Evolutionary conservation across 2,797 vertebrate genomes (phyloP).

Genomic region (Limnodromus scolopaceus): DNA sequence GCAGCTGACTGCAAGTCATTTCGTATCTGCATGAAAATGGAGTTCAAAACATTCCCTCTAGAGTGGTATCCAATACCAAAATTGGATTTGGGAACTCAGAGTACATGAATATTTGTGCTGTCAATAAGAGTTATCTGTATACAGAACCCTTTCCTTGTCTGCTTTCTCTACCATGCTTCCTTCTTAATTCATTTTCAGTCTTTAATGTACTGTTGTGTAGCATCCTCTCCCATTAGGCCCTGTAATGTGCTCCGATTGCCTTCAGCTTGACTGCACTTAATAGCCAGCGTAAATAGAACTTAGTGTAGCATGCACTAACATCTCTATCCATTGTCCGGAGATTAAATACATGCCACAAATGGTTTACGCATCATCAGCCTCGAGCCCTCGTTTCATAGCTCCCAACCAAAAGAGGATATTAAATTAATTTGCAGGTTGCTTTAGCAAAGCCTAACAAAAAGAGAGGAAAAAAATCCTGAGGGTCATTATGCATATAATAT

Average conservation of each 20-base stretch:
- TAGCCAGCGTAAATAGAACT: slow-evolving; percentile 91
- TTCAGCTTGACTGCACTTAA: slow-evolving; percentile 89
- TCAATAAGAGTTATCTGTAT: slow-evolving; percentile 82
- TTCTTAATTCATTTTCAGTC: slow-evolving; percentile 86
- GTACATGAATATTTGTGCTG: slow-evolving; percentile 76
- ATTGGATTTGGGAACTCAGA: slow-evolving; percentile 73
- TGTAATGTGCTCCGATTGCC: slow-evolving; percentile 87
- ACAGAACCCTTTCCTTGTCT: slow-evolving; percentile 76
- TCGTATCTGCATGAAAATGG: slow-evolving; percentile 55
- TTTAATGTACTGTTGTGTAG: slow-evolving; percentile 89
- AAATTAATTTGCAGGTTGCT: slow-evolving; percentile 91
- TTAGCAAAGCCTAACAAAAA: slow-evolving; percentile 83
- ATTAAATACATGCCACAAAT: slow-evolving; percentile 90
- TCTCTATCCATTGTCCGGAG: slow-evolving; percentile 90
- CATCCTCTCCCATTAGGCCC: slow-evolving; percentile 87
- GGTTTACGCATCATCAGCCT: slow-evolving; percentile 88
- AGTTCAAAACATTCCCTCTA: slow-evolving; percentile 60
- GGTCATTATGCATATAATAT: slow-evolving; percentile 74
- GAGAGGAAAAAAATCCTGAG: slow-evolving; percentile 48
- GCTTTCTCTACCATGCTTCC: slow-evolving; percentile 79
- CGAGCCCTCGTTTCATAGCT: slow-evolving; percentile 84
- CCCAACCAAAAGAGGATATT: slow-evolving; percentile 86
- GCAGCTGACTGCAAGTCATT: neutral
- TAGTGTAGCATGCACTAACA: slow-evolving; percentile 90
- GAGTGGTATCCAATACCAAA: slow-evolving; percentile 73